phyloP scores from a whole-genome alignment of 2,113 vertebrate species.

The Neodontobutis hainanensis region DNA sequence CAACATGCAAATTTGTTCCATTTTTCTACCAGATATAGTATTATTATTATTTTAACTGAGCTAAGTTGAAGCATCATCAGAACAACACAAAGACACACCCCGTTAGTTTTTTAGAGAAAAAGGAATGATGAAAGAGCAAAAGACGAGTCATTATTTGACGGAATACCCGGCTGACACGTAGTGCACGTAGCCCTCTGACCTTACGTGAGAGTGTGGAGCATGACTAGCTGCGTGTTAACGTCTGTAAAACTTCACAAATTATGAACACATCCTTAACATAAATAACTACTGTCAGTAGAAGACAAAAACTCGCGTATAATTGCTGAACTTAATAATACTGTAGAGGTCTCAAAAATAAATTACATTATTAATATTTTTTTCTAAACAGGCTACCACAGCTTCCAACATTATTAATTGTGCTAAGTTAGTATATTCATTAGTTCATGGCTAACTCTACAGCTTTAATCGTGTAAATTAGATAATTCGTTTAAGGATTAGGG shows the following conservation, averaged over 20 bases:
- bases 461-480: too few relatives aligned
- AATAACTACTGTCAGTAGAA: background rate
- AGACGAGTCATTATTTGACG: background rate
- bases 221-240: background rate
- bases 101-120: background rate
- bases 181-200: conserved; percentile 31
- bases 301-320: too few relatives aligned
- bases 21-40: background rate
- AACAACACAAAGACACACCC: conserved; percentile 2
- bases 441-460: too few relatives aligned
- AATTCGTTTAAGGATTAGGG: too few relatives aligned
- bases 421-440: too few relatives aligned
- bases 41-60: background rate
- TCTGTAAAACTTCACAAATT: background rate
- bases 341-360: too few relatives aligned
- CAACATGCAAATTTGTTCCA: background rate
- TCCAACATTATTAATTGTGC: too few relatives aligned
- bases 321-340: too few relatives aligned
- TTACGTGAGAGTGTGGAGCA: background rate
- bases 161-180: conserved; percentile 24
- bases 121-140: conserved; percentile 8
- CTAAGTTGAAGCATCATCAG: background rate
- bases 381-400: too few relatives aligned
- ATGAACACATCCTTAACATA: too few relatives aligned
- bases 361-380: too few relatives aligned